phyloP scores from a whole-genome alignment of 2,888 invertebrate species.

The Gonocerus acuteangulatus region DNA sequence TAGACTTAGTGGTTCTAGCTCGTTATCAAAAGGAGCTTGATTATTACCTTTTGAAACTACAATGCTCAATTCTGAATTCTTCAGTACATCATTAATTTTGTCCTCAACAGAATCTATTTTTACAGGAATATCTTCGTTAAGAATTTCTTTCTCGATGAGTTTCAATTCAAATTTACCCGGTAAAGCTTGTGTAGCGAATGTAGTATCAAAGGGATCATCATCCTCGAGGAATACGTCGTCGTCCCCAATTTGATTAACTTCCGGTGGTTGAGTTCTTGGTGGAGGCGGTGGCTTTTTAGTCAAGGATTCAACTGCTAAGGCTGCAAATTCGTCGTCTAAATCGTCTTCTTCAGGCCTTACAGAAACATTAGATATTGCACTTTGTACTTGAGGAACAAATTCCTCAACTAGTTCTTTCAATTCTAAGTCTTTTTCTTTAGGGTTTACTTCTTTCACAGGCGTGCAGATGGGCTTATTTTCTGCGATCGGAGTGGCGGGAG shows the following conservation, averaged over 20 bases:
- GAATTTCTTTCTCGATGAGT: constrained; percentile 52
- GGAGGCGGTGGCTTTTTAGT: constrained; percentile 49
- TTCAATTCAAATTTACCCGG: constrained; percentile 56
- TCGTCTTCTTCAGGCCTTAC: constrained; percentile 47
- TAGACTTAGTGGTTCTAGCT: constrained; percentile 33
- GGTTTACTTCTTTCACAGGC: constrained; percentile 27
- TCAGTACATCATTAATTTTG: constrained; percentile 30
- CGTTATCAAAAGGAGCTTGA: constrained; percentile 14
- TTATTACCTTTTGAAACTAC: constrained; percentile 4
- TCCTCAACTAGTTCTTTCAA: constrained; percentile 31
- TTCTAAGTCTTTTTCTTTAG: constrained; percentile 12
- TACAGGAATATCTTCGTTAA: constrained; percentile 38
- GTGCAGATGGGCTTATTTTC: constrained; percentile 41
- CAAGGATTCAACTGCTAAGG: constrained; percentile 68
- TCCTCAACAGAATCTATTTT: constrained; percentile 17
- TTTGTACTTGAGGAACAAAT: constrained; percentile 23
- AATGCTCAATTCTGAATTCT: constrained; percentile 28
- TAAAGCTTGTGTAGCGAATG: constrained; percentile 68
- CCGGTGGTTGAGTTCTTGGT: constrained; percentile 41
- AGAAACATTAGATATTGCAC: constrained; percentile 3
- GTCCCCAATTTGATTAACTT: constrained; percentile 39
- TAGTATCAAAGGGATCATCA: constrained; percentile 76
- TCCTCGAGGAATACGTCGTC: constrained; percentile 45
- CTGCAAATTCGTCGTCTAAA: constrained; percentile 68
- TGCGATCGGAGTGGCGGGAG: constrained; percentile 40